phyloP scores from a whole-genome alignment of 2,888 invertebrate genomes.

The Idaea dimidiata region DNA sequence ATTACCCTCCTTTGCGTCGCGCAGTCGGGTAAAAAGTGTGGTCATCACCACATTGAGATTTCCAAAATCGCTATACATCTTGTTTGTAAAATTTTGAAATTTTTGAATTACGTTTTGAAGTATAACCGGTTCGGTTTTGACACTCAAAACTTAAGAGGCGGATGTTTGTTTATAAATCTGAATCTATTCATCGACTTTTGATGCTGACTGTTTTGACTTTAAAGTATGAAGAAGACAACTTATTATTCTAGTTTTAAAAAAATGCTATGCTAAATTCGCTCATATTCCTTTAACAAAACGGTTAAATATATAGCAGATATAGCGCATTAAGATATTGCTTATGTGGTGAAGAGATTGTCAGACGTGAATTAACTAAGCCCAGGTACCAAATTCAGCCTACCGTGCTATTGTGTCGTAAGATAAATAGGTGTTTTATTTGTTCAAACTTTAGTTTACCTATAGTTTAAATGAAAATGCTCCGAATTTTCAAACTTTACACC shows the following conservation, averaged over 20 bases:
- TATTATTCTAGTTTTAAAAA: background rate
- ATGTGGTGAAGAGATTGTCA: conserved; percentile 12
- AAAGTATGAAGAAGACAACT: background rate
- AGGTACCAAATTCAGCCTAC: conserved; percentile 20
- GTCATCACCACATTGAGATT: no score
- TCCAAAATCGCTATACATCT: no score
- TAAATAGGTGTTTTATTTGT: conserved; percentile 10
- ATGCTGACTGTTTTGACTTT: background rate
- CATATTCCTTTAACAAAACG: conserved; percentile 8
- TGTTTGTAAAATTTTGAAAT: no score
- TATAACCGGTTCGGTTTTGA: no score
- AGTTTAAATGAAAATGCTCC: background rate
- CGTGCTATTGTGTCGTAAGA: conserved; percentile 12
- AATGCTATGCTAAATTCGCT: background rate
- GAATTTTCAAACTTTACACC: background rate
- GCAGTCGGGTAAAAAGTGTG: no score
- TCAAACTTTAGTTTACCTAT: background rate
- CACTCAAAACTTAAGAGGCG: no score
- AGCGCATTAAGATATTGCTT: conserved; percentile 1
- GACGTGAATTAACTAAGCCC: conserved; percentile 15
- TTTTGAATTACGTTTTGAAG: no score
- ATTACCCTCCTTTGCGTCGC: no score
- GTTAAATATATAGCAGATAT: conserved; percentile 4
- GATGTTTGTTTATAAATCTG: no score
- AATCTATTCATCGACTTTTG: no score